Percentiles rank a stretch among this genome's conserved stretches.
phyloP scores from a whole-genome alignment of 2,113 vertebrate genomes.

The Heptranchias perlo region DNA sequence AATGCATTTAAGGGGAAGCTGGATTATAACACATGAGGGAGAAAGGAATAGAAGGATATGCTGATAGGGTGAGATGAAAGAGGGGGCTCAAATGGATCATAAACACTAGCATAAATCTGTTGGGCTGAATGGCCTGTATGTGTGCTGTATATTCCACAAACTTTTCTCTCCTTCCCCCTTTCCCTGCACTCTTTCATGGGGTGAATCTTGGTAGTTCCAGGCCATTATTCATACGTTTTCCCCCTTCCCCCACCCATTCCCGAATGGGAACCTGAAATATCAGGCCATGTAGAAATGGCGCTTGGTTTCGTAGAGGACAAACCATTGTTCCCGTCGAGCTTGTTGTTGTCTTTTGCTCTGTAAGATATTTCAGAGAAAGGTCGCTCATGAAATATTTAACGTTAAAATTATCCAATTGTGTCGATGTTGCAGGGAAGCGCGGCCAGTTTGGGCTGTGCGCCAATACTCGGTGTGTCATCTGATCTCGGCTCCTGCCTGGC shows the following conservation, averaged over 20 bases:
- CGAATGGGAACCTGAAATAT: not conserved
- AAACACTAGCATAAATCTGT: not conserved
- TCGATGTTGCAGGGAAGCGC: not conserved
- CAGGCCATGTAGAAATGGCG: not conserved
- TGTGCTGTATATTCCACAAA: not conserved
- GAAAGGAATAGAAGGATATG: not conserved
- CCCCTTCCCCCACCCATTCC: too few species aligned
- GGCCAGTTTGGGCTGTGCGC: not conserved
- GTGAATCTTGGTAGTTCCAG: not conserved
- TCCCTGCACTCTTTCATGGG: not conserved
- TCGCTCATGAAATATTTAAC: constrained; percentile 13
- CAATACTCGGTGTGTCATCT: not conserved
- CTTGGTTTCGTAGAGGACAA: not conserved
- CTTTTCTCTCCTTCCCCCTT: not conserved
- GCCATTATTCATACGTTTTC: not conserved
- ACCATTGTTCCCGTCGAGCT: not conserved
- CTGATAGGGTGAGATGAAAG: not conserved
- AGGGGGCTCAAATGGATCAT: not conserved
- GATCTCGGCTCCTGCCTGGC: not conserved
- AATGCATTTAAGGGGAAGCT: not conserved
- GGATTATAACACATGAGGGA: not conserved
- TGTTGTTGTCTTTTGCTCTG: not conserved
- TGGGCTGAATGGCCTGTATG: not conserved
- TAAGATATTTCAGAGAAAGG: not conserved
- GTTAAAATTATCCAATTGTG: not conserved